Conservation (phyloP, 2,888 invertebrate species). For the Escarpia spicata region DNA sequence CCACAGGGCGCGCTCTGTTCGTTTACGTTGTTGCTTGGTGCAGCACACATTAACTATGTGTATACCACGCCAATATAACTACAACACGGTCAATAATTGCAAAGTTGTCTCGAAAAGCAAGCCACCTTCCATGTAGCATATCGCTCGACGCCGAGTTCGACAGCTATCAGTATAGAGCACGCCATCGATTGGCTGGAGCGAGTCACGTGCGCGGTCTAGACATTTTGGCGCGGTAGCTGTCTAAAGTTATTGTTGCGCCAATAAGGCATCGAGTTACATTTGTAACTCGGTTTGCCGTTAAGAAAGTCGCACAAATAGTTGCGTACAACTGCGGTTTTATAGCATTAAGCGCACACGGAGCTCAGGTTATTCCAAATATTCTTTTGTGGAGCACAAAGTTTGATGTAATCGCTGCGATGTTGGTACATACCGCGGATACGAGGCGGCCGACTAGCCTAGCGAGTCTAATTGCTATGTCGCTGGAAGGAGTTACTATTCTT, state of each 20-base stretch:
- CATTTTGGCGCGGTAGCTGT: slow-evolving; percentile 16
- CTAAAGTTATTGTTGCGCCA: slow-evolving; percentile 16
- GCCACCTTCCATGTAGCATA: slow-evolving; percentile 16
- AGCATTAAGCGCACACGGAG: not conserved
- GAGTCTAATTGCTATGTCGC: not conserved
- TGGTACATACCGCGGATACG: not conserved
- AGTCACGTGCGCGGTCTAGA: not conserved
- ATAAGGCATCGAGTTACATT: not conserved
- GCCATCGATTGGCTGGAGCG: not conserved
- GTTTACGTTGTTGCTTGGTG: not conserved
- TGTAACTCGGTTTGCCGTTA: slow-evolving; percentile 10
- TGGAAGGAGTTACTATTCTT: slow-evolving; percentile 4
- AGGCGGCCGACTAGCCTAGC: not conserved
- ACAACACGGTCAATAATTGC: not conserved
- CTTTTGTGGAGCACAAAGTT: not conserved
- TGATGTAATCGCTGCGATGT: not conserved
- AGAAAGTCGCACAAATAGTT: not conserved
- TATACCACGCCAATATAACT: not conserved
- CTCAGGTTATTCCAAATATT: not conserved
- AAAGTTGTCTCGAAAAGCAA: not conserved
- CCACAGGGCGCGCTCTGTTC: not conserved
- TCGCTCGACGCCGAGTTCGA: slow-evolving; percentile 16
- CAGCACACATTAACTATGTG: not conserved
- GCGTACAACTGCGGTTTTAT: not conserved
- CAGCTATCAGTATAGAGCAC: slow-evolving; percentile 5